These are phyloP conservation scores for Musca vetustissima DNA, from an alignment of 1,140 invertebrate species.

Conservation along the genomic window DNA sequence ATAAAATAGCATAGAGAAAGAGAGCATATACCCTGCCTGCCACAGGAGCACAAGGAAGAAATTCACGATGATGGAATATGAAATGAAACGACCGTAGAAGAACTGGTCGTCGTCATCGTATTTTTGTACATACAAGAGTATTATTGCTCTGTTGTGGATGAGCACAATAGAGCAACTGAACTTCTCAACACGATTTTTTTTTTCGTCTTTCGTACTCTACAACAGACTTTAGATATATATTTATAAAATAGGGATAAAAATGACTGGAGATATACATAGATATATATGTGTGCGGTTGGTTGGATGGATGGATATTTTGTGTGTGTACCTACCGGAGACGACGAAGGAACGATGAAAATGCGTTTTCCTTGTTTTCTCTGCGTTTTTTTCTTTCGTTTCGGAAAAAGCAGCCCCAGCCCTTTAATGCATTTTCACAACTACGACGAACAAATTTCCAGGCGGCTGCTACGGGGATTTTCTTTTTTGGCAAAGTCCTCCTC, in stretches of 20 bases:
- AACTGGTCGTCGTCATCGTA: neutral
- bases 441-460: too few relatives aligned
- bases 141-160: too few relatives aligned
- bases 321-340: conserved; percentile 55
- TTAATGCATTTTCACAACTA: conserved; percentile 23
- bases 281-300: neutral
- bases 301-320: conserved; percentile 39
- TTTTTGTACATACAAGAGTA: neutral
- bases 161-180: too few relatives aligned
- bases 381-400: too few relatives aligned
- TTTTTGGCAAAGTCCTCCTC: too few relatives aligned
- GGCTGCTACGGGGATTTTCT: too few relatives aligned
- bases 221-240: conserved; percentile 16
- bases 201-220: too few relatives aligned
- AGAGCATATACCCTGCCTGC: too few relatives aligned
- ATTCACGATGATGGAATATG: neutral
- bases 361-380: conserved; percentile 19
- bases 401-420: conserved; percentile 28
- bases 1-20: too few relatives aligned
- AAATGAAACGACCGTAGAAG: neutral
- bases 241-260: too few relatives aligned
- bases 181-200: too few relatives aligned
- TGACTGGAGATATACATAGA: conserved; percentile 17
- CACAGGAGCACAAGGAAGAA: conserved; percentile 20
- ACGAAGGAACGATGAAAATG: conserved; percentile 34